Evolutionary conservation across 35 echinoderm and acorn worm genomes (phyloP).

Genomic region (Diadema setosum): DNA sequence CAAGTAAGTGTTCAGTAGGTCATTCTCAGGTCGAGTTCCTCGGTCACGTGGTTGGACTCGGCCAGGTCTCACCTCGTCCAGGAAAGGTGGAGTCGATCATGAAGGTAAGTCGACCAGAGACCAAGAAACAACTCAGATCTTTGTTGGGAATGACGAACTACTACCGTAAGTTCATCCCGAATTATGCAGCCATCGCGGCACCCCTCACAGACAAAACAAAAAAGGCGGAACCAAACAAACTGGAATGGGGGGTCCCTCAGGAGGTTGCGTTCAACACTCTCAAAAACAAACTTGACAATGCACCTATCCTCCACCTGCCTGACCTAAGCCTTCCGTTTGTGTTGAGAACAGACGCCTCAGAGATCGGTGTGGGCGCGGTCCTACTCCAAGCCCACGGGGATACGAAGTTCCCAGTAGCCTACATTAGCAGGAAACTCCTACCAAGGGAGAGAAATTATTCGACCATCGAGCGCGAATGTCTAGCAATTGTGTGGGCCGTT

Average conservation of each 20-base stretch:
- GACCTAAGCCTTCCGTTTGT: slow-evolving; percentile 15
- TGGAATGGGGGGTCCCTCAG: slow-evolving; percentile 9
- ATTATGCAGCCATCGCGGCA: slow-evolving; percentile 38
- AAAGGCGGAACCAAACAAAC: slow-evolving; percentile 47
- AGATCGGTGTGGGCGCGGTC: slow-evolving; percentile 45
- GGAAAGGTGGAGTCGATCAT: slow-evolving; percentile 37
- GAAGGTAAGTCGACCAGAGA: slow-evolving; percentile 17
- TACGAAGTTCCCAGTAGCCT: slow-evolving; percentile 40
- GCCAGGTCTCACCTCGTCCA: neutral
- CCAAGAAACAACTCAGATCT: slow-evolving; percentile 42
- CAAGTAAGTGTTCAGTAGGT: slow-evolving; percentile 45
- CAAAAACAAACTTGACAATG: neutral
- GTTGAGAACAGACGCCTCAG: slow-evolving; percentile 54
- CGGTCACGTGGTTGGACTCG: slow-evolving; percentile 42
- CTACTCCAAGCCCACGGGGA: slow-evolving; percentile 36
- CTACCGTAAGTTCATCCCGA: slow-evolving; percentile 45
- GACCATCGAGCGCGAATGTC: slow-evolving; percentile 31
- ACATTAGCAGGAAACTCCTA: slow-evolving; percentile 29
- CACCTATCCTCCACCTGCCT: slow-evolving; percentile 29
- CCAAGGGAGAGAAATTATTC: slow-evolving; percentile 40
- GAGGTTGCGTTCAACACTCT: slow-evolving; percentile 35
- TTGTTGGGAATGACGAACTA: slow-evolving; percentile 33
- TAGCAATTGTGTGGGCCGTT: slow-evolving; percentile 41
- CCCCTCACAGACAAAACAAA: slow-evolving; percentile 65
- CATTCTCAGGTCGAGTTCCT: slow-evolving; percentile 36